Evolutionary conservation across 2,888 invertebrate species (phyloP), one percentile per base, ranked within the genome.

Genomic region (Stenodema calcarata): DNA sequence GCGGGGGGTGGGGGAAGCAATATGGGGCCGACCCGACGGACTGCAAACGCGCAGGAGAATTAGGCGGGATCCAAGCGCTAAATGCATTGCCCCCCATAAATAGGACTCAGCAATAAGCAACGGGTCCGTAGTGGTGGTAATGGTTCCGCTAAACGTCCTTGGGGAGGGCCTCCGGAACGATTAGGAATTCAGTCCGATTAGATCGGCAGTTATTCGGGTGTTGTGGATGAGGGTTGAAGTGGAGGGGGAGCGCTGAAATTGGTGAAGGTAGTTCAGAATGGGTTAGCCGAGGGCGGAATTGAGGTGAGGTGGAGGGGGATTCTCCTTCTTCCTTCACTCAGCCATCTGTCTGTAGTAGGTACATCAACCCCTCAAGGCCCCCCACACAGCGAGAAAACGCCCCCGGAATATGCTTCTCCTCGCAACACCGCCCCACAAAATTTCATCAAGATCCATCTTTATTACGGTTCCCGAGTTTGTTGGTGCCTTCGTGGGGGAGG

Each of bases 371-470:
- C 42, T n/a, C 18, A n/a, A 18, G 7, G 28, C 18, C 2, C 35
- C 73, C 1, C 12, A n/a, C 4, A 23, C 0, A 6, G 50, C 0
- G n/a, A 16, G 27, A 27, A n/a, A n/a, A n/a, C n/a, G n/a, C 73
- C 3, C 73, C 41, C 4, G n/a, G n/a, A n/a, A n/a, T n/a, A n/a
- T n/a, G n/a, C 3, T 23, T 23, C 27, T 4, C 41, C 41, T 11
- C 35, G 7, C 2, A 35, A 7, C 35, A 4, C 11, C 16, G 0
- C 0, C 42, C 62, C 35, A 69, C 82, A 82, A 84, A 84, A 84
- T 84, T 84, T 84, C 84, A 84, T 84, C 84, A 84, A 84, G 84
- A 84, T 84, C 84, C 84, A 84, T 84, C 84, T 84, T 84, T 84
- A 84, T 84, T 84, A 84, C 84, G 84, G 75, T 28, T 84, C 44